Conservation (phyloP, 2,113 vertebrate species). For the Orycteropus afer region DNA sequence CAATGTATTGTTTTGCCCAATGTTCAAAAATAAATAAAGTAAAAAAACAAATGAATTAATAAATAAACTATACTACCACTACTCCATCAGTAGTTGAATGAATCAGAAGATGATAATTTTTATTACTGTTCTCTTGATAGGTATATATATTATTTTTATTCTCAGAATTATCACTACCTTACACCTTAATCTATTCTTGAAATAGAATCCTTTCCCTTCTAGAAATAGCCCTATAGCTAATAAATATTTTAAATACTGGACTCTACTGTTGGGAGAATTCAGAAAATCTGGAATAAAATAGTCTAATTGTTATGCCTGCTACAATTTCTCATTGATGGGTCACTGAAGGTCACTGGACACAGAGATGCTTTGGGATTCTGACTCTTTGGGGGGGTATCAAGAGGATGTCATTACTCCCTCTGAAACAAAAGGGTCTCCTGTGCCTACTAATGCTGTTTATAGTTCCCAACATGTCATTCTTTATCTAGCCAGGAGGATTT, state of each 20-base stretch:
- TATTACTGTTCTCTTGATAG: background rate
- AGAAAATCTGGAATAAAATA: slow-evolving; percentile 38
- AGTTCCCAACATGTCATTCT: background rate
- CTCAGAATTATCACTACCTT: slow-evolving; percentile 19
- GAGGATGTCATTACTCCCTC: background rate
- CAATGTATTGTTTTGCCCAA: background rate
- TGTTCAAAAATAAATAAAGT: background rate
- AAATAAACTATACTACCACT: background rate
- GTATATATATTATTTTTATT: background rate
- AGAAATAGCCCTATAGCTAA: slow-evolving; percentile 5
- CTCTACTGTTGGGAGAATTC: background rate
- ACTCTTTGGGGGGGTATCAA: background rate
- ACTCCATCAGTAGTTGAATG: background rate
- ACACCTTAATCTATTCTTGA: background rate
- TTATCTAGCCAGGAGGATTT: background rate
- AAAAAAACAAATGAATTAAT: too few relatives aligned
- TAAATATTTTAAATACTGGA: slow-evolving; percentile 32
- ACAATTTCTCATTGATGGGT: background rate
- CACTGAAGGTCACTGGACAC: too few relatives aligned
- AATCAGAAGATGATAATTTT: slow-evolving; percentile 5
- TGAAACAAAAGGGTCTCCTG: background rate
- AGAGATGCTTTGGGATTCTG: background rate
- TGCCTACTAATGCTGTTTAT: background rate
- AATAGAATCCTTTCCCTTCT: background rate
- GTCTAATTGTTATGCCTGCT: background rate